Conservation (phyloP, 2,888 invertebrate genomes). For the Cyaniris semiargus region DNA sequence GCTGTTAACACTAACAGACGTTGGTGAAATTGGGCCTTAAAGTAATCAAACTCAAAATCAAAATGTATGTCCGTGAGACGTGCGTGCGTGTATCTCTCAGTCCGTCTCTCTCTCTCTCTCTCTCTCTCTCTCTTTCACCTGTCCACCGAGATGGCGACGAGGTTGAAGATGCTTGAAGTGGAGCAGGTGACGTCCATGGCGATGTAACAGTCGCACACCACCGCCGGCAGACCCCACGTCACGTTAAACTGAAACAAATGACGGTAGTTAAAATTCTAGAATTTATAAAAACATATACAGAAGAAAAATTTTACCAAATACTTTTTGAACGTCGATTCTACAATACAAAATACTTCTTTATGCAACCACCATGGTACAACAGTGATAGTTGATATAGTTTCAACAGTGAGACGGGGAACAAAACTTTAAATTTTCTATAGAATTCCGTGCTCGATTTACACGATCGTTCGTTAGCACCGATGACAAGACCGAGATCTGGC, state of each 20-base stretch:
- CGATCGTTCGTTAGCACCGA: too few relatives aligned
- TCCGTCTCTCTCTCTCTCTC: background rate
- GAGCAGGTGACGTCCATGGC: conserved; percentile 98
- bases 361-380: too few relatives aligned
- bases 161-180: conserved; percentile 98
- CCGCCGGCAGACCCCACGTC: conserved; percentile 92
- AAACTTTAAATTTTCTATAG: too few relatives aligned
- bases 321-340: background rate
- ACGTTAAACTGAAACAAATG: conserved; percentile 85
- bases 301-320: background rate
- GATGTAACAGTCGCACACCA: conserved; percentile 98
- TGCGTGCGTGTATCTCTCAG: background rate
- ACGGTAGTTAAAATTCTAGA: background rate
- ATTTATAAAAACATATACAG: background rate
- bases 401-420: too few relatives aligned
- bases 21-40: too few relatives aligned
- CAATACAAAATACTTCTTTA: too few relatives aligned
- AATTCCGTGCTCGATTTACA: too few relatives aligned
- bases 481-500: too few relatives aligned
- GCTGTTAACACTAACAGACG: too few relatives aligned
- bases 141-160: conserved; percentile 98
- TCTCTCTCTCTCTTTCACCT: conserved; percentile 81
- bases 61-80: too few relatives aligned
- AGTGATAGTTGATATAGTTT: too few relatives aligned
- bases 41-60: too few relatives aligned